phyloP scores from a whole-genome alignment of 2,888 invertebrate genomes.

The Lacanobia oleracea region DNA sequence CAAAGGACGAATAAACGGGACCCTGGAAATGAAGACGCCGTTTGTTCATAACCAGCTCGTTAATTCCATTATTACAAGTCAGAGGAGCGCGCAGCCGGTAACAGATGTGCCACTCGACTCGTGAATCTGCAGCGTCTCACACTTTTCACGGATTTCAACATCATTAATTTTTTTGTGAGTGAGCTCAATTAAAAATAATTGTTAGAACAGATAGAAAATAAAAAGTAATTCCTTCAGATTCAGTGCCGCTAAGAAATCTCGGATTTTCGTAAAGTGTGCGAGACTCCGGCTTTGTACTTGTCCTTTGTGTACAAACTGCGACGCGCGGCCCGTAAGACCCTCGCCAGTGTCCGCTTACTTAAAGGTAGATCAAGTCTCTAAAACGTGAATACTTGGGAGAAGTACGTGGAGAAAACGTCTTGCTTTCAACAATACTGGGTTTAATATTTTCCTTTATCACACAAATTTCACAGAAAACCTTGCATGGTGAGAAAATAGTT shows the following conservation, averaged over 20 bases:
- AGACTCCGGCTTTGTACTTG: slow-evolving; percentile 45
- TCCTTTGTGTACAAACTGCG: slow-evolving; percentile 54
- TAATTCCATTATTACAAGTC: slow-evolving; percentile 90
- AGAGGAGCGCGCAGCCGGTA: slow-evolving; percentile 86
- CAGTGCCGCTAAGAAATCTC: slow-evolving; percentile 51
- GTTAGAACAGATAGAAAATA: slow-evolving; percentile 66
- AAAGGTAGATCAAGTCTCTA: slow-evolving; percentile 53
- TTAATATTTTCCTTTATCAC: slow-evolving; percentile 22
- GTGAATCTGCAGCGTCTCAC: slow-evolving; percentile 75
- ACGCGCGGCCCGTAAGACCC: slow-evolving; percentile 53
- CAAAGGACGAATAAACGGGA: slow-evolving; percentile 85
- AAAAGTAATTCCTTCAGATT: slow-evolving; percentile 53
- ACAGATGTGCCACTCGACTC: slow-evolving; percentile 87
- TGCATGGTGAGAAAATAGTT: slow-evolving; percentile 37
- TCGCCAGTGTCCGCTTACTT: slow-evolving; percentile 54
- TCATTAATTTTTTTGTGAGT: slow-evolving; percentile 73
- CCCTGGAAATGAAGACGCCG: slow-evolving; percentile 89
- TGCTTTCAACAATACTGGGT: slow-evolving; percentile 26
- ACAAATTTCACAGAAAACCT: slow-evolving; percentile 5
- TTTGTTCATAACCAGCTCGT: slow-evolving; percentile 90
- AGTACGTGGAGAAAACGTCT: slow-evolving; percentile 38
- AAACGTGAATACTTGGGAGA: slow-evolving; percentile 35
- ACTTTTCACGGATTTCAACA: slow-evolving; percentile 74
- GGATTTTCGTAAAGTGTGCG: slow-evolving; percentile 50
- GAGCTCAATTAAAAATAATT: slow-evolving; percentile 72